Evolutionary conservation across 2,888 invertebrate genomes (phyloP), one percentile per base, ranked within the genome.

Genomic region (Pandemis heparana): DNA sequence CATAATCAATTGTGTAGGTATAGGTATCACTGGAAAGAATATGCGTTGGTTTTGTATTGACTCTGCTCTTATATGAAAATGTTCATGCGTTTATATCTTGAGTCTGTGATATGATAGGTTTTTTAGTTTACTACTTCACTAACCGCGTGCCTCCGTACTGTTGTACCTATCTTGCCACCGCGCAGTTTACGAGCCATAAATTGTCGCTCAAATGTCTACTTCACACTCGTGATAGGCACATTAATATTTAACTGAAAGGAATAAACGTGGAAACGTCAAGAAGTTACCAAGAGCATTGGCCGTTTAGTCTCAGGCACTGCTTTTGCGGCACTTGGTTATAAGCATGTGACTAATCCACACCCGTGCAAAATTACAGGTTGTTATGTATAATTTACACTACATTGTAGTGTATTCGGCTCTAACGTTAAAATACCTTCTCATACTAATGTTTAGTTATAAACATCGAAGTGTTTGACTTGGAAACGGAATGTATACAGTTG

Each of bases 221-320:
- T 80, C 76, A 78, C 76, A 79, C 76, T 78, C 43, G 51, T 61
- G 53, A 74, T 70, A 70, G 77, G 75, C 75, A 77, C 78, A 79
- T 79, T 75, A 76, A 81, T 81, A 80, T 83, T 82, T 77, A 80
- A 80, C 78, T 81, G 77, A 77, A 76, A 70, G 75, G 79, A 78
- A 80, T 83, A 85, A 84, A 87, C 87, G 84, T 76, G 72, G 76
- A 80, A 79, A 78, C 79, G 78, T 77, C 77, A 79, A 80, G 75
- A 81, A 78, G 77, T 75, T 77, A 76, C 74, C 76, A 78, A 81
- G 83, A 82, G 81, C 82, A 82, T 82, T 78, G 82, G 78, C 84
- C 83, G 80, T 83, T 85, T 81, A 85, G 79, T 81, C 80, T 80
- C 81, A 84, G 82, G 86, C 87, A 86, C n/a, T 41, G 23, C 48